Conservation (phyloP, 2,888 invertebrate genomes). For the Melipona beecheii region DNA sequence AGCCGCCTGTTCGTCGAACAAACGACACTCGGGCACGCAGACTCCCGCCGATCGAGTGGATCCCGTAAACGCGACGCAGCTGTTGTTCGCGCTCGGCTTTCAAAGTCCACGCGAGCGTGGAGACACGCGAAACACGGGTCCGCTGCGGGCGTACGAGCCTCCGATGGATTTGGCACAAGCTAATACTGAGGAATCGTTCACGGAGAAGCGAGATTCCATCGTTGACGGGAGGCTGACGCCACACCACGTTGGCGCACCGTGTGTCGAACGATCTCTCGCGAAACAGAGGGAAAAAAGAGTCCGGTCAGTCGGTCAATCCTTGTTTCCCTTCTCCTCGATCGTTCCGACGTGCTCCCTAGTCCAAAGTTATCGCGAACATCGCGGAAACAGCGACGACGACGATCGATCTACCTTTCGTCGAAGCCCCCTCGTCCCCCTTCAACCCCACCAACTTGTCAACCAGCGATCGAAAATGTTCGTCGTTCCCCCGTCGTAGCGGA, state of each 20-base stretch:
- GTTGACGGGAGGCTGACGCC: not conserved
- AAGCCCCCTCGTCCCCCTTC: not conserved
- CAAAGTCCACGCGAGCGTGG: conserved; percentile 14
- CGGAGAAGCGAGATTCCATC: conserved; percentile 48
- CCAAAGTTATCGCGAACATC: conserved; percentile 24
- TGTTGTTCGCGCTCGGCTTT: not conserved
- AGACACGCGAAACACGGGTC: conserved; percentile 3
- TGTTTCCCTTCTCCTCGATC: not conserved
- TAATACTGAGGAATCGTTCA: conserved; percentile 61
- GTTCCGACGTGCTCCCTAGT: not conserved
- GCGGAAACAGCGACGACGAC: not conserved
- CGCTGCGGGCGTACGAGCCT: conserved; percentile 16
- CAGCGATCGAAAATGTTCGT: not conserved
- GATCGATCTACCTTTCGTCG: conserved; percentile 32
- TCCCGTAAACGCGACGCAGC: not conserved
- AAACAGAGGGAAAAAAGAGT: no score
- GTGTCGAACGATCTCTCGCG: not conserved
- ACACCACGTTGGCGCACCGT: not conserved
- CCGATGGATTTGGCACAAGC: conserved; percentile 65
- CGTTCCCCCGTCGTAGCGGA: not conserved
- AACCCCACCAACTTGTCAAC: no score
- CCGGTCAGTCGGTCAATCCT: not conserved
- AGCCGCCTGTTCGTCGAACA: not conserved
- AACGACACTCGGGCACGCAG: not conserved
- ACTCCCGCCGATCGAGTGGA: not conserved